Conservation (phyloP, 2,888 invertebrate species). For the Stenolophus ochropezus region DNA sequence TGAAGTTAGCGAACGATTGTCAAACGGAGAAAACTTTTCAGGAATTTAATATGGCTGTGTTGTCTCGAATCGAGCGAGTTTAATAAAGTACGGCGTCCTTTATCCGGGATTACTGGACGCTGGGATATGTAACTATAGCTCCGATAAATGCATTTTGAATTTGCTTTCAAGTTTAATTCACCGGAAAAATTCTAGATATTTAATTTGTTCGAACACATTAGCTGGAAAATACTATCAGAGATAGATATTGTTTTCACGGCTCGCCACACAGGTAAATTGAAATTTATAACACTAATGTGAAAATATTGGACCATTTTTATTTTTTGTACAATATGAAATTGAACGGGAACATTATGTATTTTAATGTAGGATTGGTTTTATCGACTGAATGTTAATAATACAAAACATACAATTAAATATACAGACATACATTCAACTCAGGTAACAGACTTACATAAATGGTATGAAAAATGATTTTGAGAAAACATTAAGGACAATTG, state of each 20-base stretch:
- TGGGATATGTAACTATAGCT: background rate
- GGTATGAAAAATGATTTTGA: no score
- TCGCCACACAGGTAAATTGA: background rate
- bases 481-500: no score
- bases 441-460: no score
- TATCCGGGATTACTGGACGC: slow-evolving; percentile 43
- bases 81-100: slow-evolving; percentile 46
- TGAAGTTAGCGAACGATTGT: slow-evolving; percentile 28
- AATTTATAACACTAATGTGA: background rate
- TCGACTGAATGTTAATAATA: no score
- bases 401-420: no score
- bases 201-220: slow-evolving; percentile 9
- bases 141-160: slow-evolving; percentile 27
- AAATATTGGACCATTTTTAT: background rate
- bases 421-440: no score
- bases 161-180: slow-evolving; percentile 15
- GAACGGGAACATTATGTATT: no score
- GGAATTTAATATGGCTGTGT: slow-evolving; percentile 38
- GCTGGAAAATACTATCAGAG: slow-evolving; percentile 6
- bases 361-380: no score
- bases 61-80: slow-evolving; percentile 28
- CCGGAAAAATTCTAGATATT: slow-evolving; percentile 16
- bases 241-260: background rate
- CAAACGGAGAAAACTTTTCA: slow-evolving; percentile 36
- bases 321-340: background rate